phyloP scores from a whole-genome alignment of 2,113 vertebrate genomes.

The Neolamprologus ventralis region DNA sequence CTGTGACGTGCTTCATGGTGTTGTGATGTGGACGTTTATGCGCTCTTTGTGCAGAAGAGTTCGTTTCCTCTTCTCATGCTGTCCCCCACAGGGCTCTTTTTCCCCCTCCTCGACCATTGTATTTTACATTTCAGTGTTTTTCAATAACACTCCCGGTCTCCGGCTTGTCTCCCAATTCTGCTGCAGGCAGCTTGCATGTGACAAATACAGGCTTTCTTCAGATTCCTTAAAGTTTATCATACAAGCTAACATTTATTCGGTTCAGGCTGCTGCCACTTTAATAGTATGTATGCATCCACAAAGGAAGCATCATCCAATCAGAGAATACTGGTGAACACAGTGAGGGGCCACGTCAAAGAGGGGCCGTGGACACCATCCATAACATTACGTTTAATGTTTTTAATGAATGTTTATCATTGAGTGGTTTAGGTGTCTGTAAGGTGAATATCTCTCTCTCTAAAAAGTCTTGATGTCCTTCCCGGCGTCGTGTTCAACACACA shows the following conservation, averaged over 20 bases:
- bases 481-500: not conserved
- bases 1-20: not conserved
- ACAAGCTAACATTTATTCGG: not conserved
- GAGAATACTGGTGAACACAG: not conserved
- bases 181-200: not conserved
- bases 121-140: not conserved
- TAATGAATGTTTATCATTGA: not conserved
- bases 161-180: accelerated
- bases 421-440: accelerated
- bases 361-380: not conserved
- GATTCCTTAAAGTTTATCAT: not conserved
- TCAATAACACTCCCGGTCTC: not conserved
- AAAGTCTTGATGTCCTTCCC: not conserved
- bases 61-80: accelerated
- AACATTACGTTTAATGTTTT: not conserved
- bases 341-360: not conserved
- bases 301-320: not conserved
- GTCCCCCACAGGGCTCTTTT: not conserved
- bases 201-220: not conserved
- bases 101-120: accelerated
- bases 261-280: not conserved
- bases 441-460: not conserved
- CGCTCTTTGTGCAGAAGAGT: not conserved
- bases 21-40: not conserved
- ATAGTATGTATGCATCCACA: not conserved